Conservation (phyloP, 2,888 invertebrate genomes). For the Laspeyria flexula region DNA sequence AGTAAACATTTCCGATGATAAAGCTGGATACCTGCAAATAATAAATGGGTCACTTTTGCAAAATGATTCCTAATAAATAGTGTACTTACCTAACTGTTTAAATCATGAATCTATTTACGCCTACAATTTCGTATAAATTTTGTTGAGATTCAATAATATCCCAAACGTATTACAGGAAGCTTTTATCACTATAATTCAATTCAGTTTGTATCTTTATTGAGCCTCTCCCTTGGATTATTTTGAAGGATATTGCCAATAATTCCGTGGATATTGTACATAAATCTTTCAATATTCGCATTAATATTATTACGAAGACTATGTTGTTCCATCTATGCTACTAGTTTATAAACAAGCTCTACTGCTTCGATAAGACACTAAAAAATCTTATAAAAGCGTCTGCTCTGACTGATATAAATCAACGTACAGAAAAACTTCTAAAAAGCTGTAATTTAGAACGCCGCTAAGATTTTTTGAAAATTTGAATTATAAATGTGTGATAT, state of each 20-base stretch:
- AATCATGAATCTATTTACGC: no score
- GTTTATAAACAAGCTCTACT: no score
- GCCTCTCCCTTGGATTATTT: background rate
- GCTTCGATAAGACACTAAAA: no score
- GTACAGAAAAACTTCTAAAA: no score
- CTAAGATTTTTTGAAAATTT: no score
- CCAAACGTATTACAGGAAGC: constrained; percentile 1
- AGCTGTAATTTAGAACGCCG: no score
- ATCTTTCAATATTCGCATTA: constrained; percentile 7
- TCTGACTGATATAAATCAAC: no score
- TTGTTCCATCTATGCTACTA: background rate
- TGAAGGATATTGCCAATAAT: constrained; percentile 1
- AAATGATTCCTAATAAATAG: background rate
- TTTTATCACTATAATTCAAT: constrained; percentile 8
- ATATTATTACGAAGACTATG: constrained; percentile 5
- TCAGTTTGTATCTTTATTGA: constrained; percentile 1
- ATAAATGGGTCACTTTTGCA: background rate
- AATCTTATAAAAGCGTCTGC: no score
- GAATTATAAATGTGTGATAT: no score
- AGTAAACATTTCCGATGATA: constrained; percentile 94
- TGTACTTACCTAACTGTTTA: no score
- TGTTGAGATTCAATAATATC: background rate
- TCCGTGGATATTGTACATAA: background rate
- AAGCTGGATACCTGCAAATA: constrained; percentile 86
- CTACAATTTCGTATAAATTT: background rate